These are phyloP conservation scores for Brachionus angularis DNA, from an alignment of 1,140 invertebrate genomes.

Conservation along the genomic window DNA sequence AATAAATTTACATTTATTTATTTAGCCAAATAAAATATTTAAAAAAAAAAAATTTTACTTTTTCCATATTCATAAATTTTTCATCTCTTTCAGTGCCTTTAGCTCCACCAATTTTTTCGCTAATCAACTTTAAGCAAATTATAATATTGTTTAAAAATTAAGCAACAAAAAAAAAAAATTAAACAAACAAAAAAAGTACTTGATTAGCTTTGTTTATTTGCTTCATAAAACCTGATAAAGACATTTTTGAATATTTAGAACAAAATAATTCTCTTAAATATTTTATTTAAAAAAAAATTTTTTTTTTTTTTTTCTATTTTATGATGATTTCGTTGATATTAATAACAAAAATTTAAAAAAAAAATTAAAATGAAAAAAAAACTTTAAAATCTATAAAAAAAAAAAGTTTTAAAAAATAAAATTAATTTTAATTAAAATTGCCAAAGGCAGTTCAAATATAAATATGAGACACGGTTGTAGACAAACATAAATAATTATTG, in stretches of 20 bases:
- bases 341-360: too few species aligned
- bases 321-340: too few species aligned
- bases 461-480: too few species aligned
- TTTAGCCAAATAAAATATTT: constrained; percentile 5
- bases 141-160: constrained; percentile 46
- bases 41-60: constrained; percentile 63
- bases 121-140: constrained; percentile 98
- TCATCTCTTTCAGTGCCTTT: constrained; percentile 98
- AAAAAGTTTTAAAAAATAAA: too few species aligned
- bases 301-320: not conserved
- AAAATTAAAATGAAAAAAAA: too few species aligned
- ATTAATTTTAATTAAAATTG: too few species aligned
- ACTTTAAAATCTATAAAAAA: too few species aligned
- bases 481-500: too few species aligned
- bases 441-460: too few species aligned
- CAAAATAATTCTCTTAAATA: not conserved
- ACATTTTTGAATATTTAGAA: constrained; percentile 65
- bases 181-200: too few species aligned
- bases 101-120: constrained; percentile 98
- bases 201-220: constrained; percentile 98
- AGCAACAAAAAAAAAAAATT: not conserved
- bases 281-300: not conserved
- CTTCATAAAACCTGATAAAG: constrained; percentile 92
- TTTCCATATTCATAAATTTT: constrained; percentile 98
- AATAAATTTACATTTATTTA: not conserved